Evolutionary conservation across 2,797 vertebrate genomes (phyloP).

Genomic region (Amblyopsis hoosieri): DNA sequence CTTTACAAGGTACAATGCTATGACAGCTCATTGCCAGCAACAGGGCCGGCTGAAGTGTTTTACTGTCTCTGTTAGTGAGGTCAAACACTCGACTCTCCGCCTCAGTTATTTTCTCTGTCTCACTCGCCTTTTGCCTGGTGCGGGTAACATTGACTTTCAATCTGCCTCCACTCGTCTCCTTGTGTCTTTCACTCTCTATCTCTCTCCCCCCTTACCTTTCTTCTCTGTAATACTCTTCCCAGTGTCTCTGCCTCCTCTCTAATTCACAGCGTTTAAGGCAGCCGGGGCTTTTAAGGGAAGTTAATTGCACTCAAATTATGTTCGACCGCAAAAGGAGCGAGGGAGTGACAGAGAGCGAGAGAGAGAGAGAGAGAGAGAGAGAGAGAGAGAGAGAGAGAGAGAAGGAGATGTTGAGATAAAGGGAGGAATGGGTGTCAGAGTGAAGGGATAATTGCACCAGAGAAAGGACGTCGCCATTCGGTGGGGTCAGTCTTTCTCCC

Average conservation of each 20-base stretch:
- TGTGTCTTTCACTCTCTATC: constrained; percentile 8
- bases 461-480: constrained; percentile 74
- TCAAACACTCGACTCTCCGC: constrained; percentile 70
- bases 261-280: constrained; percentile 81
- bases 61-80: constrained; percentile 73
- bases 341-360: constrained; percentile 57
- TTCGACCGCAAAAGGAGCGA: constrained; percentile 79
- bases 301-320: constrained; percentile 89
- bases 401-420: constrained; percentile 1
- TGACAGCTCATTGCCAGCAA: constrained; percentile 60
- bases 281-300: constrained; percentile 83
- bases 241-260: constrained; percentile 61
- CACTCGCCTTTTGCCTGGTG: constrained; percentile 24
- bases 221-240: constrained; percentile 9
- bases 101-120: constrained; percentile 2
- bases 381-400: constrained; percentile 9
- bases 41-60: constrained; percentile 69
- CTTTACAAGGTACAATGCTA: constrained; percentile 63
- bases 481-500: constrained; percentile 66
- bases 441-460: constrained; percentile 80
- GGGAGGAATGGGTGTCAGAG: constrained; percentile 67
- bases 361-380: constrained; percentile 29
- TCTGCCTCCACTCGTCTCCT: constrained; percentile 38
- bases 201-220: constrained; percentile 17
- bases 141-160: constrained; percentile 72